Evolutionary conservation across 92 coral and sea anemone genomes (phyloP).

Genomic region (Siderastrea siderea): DNA sequence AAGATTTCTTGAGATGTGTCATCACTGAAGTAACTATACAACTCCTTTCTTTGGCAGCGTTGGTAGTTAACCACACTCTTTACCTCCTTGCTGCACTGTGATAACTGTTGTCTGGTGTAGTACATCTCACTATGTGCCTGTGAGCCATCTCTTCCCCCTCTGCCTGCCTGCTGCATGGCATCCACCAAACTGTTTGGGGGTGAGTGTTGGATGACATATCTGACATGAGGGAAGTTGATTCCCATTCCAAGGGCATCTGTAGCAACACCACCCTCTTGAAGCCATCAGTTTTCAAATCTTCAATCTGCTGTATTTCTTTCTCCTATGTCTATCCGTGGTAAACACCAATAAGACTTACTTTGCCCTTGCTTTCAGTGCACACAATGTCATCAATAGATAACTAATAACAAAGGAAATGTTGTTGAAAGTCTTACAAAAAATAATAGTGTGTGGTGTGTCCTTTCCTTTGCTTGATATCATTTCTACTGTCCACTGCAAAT

Average conservation of each 20-base stretch:
- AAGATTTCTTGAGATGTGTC: too few species aligned
- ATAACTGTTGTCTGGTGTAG: slow-evolving; percentile 52
- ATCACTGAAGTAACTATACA: slow-evolving; percentile 39
- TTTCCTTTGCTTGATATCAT: slow-evolving; percentile 33
- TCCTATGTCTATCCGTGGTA: slow-evolving; percentile 42
- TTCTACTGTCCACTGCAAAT: slow-evolving; percentile 56
- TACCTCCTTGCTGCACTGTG: slow-evolving; percentile 55
- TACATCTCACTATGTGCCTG: slow-evolving; percentile 40
- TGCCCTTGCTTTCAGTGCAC: not conserved
- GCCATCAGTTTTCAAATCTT: slow-evolving; percentile 44
- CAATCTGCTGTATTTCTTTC: slow-evolving; percentile 11
- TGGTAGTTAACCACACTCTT: slow-evolving; percentile 30
- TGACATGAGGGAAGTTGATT: too few species aligned
- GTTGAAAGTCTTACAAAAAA: not conserved
- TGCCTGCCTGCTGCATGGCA: slow-evolving; percentile 65
- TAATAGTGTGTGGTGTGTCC: slow-evolving; percentile 39
- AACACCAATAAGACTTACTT: slow-evolving; percentile 14
- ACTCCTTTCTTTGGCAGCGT: slow-evolving; percentile 30
- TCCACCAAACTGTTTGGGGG: slow-evolving; percentile 67
- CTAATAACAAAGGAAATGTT: slow-evolving; percentile 32
- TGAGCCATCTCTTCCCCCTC: slow-evolving; percentile 72
- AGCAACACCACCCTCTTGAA: slow-evolving; percentile 47
- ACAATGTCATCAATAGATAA: slow-evolving; percentile 27
- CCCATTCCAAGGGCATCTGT: too few species aligned
- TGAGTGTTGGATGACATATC: slow-evolving; percentile 45